A percentile compares a stretch with the other conserved stretches of the same genome.
These are phyloP conservation scores for Tenthredo notha DNA, from an alignment of 2,888 invertebrate species.

Conservation along the genomic window DNA sequence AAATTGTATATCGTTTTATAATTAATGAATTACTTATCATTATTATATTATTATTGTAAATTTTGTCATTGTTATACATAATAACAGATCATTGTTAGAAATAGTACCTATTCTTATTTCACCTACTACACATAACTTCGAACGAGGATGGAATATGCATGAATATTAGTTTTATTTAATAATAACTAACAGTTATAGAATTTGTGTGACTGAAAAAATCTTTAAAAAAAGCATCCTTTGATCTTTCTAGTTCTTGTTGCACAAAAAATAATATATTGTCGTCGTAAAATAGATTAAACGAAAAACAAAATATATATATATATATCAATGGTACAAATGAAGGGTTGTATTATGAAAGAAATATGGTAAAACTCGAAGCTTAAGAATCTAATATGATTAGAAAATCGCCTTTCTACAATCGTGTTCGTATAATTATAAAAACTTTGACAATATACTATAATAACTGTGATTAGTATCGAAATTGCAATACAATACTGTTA, in stretches of 20 bases:
- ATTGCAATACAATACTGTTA: constrained; percentile 23
- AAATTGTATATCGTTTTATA: not conserved
- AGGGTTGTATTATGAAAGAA: not conserved
- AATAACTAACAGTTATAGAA: not conserved
- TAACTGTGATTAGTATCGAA: constrained; percentile 29
- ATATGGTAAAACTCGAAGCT: too few relatives aligned
- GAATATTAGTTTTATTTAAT: not conserved
- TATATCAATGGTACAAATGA: not conserved
- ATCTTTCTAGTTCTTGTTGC: not conserved
- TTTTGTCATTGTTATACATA: not conserved
- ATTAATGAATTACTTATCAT: not conserved
- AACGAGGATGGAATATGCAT: not conserved
- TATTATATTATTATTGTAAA: not conserved
- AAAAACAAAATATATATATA: not conserved
- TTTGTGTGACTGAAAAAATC: not conserved
- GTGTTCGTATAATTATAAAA: not conserved
- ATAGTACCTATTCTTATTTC: not conserved
- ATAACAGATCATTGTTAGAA: not conserved
- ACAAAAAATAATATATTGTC: not conserved
- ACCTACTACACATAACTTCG: not conserved
- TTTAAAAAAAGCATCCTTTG: not conserved
- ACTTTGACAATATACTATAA: not conserved
- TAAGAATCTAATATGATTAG: not conserved
- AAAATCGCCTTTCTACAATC: not conserved
- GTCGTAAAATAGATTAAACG: not conserved